Evolutionary conservation across 2,888 invertebrate species (phyloP).

Genomic region (Clanis bilineata): DNA sequence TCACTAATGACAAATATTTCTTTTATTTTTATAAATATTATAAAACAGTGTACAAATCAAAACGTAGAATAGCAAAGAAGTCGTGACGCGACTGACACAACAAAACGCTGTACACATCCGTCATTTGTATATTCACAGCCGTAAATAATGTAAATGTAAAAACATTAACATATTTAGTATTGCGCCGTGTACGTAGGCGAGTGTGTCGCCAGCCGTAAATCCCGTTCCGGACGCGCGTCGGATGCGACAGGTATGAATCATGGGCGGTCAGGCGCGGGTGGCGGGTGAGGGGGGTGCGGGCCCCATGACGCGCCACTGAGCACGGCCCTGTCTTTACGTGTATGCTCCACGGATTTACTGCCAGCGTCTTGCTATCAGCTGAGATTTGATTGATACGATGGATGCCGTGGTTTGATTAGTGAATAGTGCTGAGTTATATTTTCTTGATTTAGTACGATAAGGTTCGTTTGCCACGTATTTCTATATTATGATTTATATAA

Average conservation of each 20-base stretch:
- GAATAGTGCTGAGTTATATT: neutral
- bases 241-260: constrained; percentile 28
- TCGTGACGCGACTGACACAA: neutral
- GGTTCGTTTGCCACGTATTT: neutral
- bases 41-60: neutral
- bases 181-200: constrained; percentile 11
- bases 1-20: neutral
- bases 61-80: neutral
- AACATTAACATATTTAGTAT: constrained; percentile 9
- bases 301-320: neutral
- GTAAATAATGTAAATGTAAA: constrained; percentile 11
- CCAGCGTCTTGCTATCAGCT: constrained; percentile 10
- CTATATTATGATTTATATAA: neutral
- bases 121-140: constrained; percentile 1
- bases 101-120: neutral
- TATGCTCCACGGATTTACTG: constrained; percentile 5
- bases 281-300: neutral
- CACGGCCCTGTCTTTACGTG: constrained; percentile 10
- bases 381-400: constrained; percentile 11
- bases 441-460: neutral
- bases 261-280: constrained; percentile 35
- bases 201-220: constrained; percentile 36
- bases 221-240: constrained; percentile 32
- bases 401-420: neutral
- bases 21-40: neutral